Evolutionary conservation across 2,888 invertebrate species (phyloP).

Genomic region (Lepidochrysops patricia): DNA sequence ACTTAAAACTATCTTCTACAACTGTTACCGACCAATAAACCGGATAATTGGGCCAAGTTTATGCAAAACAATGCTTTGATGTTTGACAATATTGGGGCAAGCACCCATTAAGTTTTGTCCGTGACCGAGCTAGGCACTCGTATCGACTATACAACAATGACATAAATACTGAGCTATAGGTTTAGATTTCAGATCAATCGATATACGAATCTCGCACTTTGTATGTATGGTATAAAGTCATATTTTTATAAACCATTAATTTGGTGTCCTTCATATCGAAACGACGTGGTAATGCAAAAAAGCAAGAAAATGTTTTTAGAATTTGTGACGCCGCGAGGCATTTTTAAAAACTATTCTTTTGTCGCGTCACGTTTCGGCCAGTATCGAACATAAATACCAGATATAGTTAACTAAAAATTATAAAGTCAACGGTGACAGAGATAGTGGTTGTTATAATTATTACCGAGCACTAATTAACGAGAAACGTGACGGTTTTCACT

Average conservation of each 20-base stretch:
- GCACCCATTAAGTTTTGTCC: not conserved
- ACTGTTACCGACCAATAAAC: slow-evolving; percentile 23
- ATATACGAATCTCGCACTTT: no score
- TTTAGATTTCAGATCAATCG: not conserved
- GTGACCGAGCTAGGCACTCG: not conserved
- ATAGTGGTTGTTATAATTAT: slow-evolving; percentile 36
- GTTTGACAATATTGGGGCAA: slow-evolving; percentile 8
- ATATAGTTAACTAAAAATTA: no score
- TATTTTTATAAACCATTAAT: no score
- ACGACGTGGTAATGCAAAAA: no score
- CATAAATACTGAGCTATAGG: not conserved
- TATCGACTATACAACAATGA: not conserved
- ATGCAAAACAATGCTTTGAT: slow-evolving; percentile 11
- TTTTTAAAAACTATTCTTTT: no score
- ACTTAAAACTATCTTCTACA: slow-evolving; percentile 31
- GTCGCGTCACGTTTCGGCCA: no score
- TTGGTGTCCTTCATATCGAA: no score
- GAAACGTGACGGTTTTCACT: slow-evolving; percentile 41
- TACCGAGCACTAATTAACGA: slow-evolving; percentile 52
- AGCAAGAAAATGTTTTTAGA: no score
- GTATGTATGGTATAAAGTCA: no score
- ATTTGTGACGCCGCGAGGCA: no score
- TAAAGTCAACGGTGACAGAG: slow-evolving; percentile 23
- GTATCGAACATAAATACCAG: no score
- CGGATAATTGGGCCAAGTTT: slow-evolving; percentile 18